Evolutionary conservation across 37 sponge, comb jelly and placozoan genomes (phyloP), one percentile per base, ranked within the genome.

Genomic region (Hexactinellida sp.): DNA sequence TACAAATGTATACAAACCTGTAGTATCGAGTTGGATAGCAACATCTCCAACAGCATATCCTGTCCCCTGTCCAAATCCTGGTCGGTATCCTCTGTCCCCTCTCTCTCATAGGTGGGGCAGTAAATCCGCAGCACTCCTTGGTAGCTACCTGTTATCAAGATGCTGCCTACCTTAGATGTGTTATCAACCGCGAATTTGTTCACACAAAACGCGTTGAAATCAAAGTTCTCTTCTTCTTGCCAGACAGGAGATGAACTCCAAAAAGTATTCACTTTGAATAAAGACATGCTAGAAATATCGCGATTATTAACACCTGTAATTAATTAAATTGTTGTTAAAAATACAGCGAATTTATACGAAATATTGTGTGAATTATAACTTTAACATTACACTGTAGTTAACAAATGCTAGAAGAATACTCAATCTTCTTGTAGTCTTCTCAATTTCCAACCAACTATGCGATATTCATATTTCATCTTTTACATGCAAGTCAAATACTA

Each of bases 61-160:
- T 83, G 34, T 10, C 90, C 89, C 0, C 88, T 88, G 13, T 63
- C 76, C 76, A 25, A 10, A 7, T 7, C 30, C 3, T 63, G 19
- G 34, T 7, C 13, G 5, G 3, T n/a, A 23, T 63, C 76, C 5
- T n/a, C 5, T 7, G 3, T 23, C 3, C 28, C 3, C 5, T 63
- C 76, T n/a, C 13, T 63, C 25, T 25, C 76, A 63, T 63, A 63
- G 13, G 32, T 63, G 1, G 97, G 97, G 24, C 76, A 37, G 82
- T 96, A 96, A 37, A 93, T 86, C 0, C 97, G 85, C 24, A 96
- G 54, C 5, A 92, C 38, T 0, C 94, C 94, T 85, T 91, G 93
- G 83, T 87, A 93, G 55, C 93, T 93, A 37, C 97, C 93, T 63
- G 76, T 63, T n/a, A 63, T n/a, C 76, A 63, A n/a, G 5, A 63